These are phyloP conservation scores for Leucopsar rothschildi DNA, from an alignment of 2,113 vertebrate species.

Conservation along the genomic window DNA sequence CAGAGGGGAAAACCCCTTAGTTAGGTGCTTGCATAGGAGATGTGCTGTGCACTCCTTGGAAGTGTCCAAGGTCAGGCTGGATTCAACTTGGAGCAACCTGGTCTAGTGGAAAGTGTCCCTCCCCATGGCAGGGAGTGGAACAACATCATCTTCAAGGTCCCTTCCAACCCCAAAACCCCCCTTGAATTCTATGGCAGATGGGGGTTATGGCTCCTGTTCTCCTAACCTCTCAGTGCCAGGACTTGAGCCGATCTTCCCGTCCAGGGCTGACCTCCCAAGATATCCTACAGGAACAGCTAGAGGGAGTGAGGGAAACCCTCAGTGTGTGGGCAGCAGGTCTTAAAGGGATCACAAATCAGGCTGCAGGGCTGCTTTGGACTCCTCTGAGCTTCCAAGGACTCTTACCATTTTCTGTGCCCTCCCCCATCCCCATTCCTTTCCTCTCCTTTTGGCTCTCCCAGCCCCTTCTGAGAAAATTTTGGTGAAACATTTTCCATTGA, in stretches of 20 bases:
- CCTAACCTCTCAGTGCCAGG: neutral
- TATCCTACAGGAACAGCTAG: neutral
- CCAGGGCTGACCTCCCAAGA: neutral
- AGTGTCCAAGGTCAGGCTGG: neutral
- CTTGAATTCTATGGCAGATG: neutral
- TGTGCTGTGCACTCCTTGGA: neutral
- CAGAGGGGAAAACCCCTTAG: neutral
- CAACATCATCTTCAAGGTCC: neutral
- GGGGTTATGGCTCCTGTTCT: neutral
- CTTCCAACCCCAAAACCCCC: neutral
- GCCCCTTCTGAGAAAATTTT: neutral
- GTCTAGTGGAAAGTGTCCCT: neutral
- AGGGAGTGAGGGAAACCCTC: neutral
- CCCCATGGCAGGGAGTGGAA: neutral
- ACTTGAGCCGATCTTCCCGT: neutral
- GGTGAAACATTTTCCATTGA: neutral
- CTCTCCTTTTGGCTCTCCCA: neutral
- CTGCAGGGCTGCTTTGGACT: rapidly evolving
- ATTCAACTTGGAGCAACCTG: neutral
- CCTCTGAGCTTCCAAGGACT: neutral
- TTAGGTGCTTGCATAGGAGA: neutral
- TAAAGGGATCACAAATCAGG: neutral
- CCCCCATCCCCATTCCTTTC: neutral
- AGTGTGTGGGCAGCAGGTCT: neutral
- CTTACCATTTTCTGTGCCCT: neutral